Conservation (phyloP, 2,888 invertebrate species). For the Criorhina ranunculi region DNA sequence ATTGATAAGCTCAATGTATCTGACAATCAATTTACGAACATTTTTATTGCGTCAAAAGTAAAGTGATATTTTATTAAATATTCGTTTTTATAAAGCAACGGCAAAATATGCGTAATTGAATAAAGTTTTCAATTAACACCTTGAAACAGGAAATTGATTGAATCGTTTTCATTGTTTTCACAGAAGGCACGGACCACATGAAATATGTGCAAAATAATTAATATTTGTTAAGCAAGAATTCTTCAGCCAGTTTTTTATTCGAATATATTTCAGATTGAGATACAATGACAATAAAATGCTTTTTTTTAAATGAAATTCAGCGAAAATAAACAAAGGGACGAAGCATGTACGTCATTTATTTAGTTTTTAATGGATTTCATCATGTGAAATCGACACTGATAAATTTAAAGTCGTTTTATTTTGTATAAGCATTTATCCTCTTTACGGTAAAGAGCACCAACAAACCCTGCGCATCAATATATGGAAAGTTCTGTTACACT, state of each 20-base stretch:
- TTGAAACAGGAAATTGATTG: constrained; percentile 12
- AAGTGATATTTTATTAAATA: not conserved
- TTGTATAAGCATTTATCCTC: too few species aligned
- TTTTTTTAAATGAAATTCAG: not conserved
- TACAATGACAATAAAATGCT: constrained; percentile 11
- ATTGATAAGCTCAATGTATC: not conserved
- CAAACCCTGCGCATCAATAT: too few species aligned
- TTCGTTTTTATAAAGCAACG: not conserved
- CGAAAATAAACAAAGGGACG: not conserved
- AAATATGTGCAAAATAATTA: not conserved
- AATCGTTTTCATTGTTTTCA: not conserved
- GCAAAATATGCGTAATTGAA: not conserved
- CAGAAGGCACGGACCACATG: not conserved
- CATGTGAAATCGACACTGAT: too few species aligned
- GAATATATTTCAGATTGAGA: not conserved
- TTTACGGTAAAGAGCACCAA: too few species aligned
- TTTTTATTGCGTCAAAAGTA: not conserved
- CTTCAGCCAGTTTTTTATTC: not conserved
- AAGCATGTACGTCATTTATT: not conserved
- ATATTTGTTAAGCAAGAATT: not conserved
- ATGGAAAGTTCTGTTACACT: too few species aligned
- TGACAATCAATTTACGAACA: not conserved
- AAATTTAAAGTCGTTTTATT: too few species aligned
- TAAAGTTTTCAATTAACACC: constrained; percentile 12
- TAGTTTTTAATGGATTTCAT: too few species aligned